Evolutionary conservation across 2,888 invertebrate species (phyloP), one percentile per base, ranked within the genome.

Genomic region (Dolichomitus sp.): DNA sequence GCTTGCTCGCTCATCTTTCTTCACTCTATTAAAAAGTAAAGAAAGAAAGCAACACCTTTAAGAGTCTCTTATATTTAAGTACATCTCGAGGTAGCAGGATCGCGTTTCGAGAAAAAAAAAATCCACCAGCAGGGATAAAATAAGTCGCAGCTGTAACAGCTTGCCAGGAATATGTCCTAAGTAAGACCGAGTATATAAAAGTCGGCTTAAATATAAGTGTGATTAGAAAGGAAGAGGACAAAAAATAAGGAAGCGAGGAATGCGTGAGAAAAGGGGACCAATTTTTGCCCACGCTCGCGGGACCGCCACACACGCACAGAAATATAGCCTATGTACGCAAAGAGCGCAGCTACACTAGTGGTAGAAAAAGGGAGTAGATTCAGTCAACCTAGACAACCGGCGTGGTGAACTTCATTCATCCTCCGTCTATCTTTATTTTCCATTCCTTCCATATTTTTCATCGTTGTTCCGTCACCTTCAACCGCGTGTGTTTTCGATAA

Each of bases 251-350:
- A 66, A 72, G 78, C 48, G 63, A 80, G 77, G 45, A 70, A 70
- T 69, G 78, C 78, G 81, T 66, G 72, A 82, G 80, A 68, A 84
- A 68, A 84, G 82, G 90, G 91, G 91, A 91, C 91, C 91, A 91
- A 91, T 89, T 91, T 91, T 90, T 88, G 83, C 83, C 81, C 88
- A 88, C 87, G 81, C 84, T 81, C 76, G 81, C 69, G 48, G 79
- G 69, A 73, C 79, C 45, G 45, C 40, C 12, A 54, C 48, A 72
- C 66, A 69, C 68, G 68, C 30, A 57, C 59, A 66, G 50, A 54
- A 33, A 61, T 23, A 57, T 65, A 45, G 14, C 27, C 33, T 48
- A 19, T 11, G 40, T 17, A 11, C 37, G 19, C 61, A 73, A 7
- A 68, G 23, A 73, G 42, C 27, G 19, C 17, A 48, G 17, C 27